These are phyloP conservation scores for Heliconius congener DNA, from an alignment of 1,140 invertebrate species.

Conservation along the genomic window DNA sequence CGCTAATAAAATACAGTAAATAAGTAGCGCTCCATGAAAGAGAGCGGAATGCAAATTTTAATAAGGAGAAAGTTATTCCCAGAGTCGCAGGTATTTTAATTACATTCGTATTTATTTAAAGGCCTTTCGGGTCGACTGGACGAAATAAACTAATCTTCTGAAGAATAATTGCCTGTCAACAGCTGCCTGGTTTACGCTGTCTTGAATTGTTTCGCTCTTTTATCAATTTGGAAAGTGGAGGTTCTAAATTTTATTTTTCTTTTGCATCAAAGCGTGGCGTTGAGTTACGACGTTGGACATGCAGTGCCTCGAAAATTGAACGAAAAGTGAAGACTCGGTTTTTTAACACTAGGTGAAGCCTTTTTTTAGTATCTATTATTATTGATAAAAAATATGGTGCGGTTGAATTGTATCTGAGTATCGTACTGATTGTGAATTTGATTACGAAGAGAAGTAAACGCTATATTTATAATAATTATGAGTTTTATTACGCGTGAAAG, in stretches of 20 bases:
- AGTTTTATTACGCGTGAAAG: too few relatives aligned
- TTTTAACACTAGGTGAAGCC: too few relatives aligned
- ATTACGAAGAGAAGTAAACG: too few relatives aligned
- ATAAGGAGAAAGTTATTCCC: conserved; percentile 40
- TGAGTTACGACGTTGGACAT: too few relatives aligned
- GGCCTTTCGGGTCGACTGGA: conserved; percentile 27
- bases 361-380: too few relatives aligned
- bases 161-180: not conserved
- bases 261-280: too few relatives aligned
- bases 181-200: not conserved
- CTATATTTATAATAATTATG: too few relatives aligned
- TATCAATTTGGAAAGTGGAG: not conserved
- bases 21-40: conserved; percentile 32
- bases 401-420: too few relatives aligned
- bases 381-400: too few relatives aligned
- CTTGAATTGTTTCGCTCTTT: not conserved
- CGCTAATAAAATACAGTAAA: conserved; percentile 34
- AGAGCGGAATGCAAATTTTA: conserved; percentile 41
- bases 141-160: conserved; percentile 23
- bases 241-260: not conserved
- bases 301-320: too few relatives aligned
- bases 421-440: too few relatives aligned
- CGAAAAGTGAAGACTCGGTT: too few relatives aligned
- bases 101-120: conserved; percentile 38
- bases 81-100: conserved; percentile 41